Evolutionary conservation across 37 sponge, comb jelly and placozoan genomes (phyloP).

Genomic region (Ianthella basta): DNA sequence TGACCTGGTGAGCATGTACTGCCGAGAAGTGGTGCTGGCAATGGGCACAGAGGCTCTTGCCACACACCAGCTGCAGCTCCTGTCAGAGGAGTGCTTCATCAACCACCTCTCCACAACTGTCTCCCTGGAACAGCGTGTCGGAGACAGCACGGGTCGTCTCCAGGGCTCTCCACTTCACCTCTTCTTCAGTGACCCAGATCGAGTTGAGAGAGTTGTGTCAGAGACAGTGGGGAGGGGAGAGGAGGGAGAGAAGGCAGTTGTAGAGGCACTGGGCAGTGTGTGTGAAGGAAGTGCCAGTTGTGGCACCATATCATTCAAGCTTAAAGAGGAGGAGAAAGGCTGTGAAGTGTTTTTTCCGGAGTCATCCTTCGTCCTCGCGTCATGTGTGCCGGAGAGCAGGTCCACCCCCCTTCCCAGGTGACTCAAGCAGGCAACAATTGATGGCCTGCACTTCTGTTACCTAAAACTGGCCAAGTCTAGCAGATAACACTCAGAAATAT

Average conservation of each 20-base stretch:
- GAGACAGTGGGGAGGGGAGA: neutral
- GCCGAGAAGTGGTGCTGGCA: conserved; percentile 61
- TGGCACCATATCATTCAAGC: neutral
- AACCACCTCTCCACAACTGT: conserved; percentile 49
- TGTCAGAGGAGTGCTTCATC: conserved; percentile 46
- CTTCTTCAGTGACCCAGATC: conserved; percentile 55
- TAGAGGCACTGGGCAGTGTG: conserved; percentile 29
- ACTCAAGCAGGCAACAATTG: no score
- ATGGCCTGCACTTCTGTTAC: no score
- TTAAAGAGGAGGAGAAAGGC: conserved; percentile 56
- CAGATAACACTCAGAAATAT: no score
- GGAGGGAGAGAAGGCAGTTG: conserved; percentile 16
- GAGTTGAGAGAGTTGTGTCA: conserved; percentile 19
- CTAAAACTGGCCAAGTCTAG: no score
- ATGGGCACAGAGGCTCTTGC: neutral
- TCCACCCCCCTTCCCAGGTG: neutral
- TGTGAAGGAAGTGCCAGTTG: neutral
- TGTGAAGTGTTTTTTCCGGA: conserved; percentile 53
- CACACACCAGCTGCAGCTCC: conserved; percentile 15
- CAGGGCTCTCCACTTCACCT: conserved; percentile 50
- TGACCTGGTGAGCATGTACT: conserved; percentile 67
- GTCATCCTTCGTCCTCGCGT: conserved; percentile 63
- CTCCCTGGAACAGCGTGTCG: conserved; percentile 48
- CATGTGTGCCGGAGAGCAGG: conserved; percentile 45
- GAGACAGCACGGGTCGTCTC: conserved; percentile 1